Conservation (phyloP, 1,140 invertebrate species). For the Portunus trituberculatus region DNA sequence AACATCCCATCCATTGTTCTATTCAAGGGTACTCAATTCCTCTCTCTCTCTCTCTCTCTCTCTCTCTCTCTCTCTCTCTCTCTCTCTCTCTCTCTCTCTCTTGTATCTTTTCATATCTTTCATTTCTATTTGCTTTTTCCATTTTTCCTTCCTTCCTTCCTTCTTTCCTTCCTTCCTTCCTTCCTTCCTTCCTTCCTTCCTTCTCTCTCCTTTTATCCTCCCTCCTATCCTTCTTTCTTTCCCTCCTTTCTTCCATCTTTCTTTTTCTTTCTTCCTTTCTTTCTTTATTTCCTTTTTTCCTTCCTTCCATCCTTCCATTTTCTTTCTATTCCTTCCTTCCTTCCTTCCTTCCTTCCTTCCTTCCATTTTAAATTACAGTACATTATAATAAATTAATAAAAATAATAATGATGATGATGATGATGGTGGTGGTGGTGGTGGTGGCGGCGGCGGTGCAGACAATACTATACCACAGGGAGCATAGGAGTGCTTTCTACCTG, state of each 20-base stretch:
- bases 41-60: conserved; percentile 5
- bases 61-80: conserved; percentile 36
- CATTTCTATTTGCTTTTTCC: neutral
- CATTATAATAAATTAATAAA: too few species aligned
- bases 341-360: neutral
- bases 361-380: neutral
- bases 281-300: neutral
- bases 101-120: neutral
- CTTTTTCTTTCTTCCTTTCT: neutral
- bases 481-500: too few species aligned
- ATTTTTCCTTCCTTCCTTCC: neutral
- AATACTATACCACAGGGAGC: too few species aligned
- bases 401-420: neutral
- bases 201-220: neutral
- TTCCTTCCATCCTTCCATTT: neutral
- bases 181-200: neutral
- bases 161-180: conserved; percentile 2
- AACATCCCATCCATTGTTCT: neutral
- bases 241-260: neutral
- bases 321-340: neutral
- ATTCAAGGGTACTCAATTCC: neutral
- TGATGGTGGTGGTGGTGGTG: too few species aligned
- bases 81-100: neutral
- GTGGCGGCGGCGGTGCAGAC: too few species aligned
- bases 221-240: neutral